Conservation (phyloP, 2,797 vertebrate genomes). For the Astyanax mexicanus region DNA sequence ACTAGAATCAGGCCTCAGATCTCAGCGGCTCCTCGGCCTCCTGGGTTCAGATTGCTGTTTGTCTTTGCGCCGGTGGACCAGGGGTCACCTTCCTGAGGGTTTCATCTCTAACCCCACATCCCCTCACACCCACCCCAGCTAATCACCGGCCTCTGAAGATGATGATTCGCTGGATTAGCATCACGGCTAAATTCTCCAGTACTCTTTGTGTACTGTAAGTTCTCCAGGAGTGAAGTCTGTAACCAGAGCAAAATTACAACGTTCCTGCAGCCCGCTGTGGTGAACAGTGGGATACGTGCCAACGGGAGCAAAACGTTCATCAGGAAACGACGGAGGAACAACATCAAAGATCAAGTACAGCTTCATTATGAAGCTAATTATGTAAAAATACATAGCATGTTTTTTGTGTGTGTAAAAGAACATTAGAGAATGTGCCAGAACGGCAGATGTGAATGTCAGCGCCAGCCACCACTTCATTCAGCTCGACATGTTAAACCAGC, state of each 20-base stretch:
- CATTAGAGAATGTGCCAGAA: background rate
- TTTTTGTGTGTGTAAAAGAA: background rate
- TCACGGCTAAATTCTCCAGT: background rate
- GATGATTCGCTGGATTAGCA: background rate
- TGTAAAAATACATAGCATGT: background rate
- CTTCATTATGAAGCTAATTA: background rate
- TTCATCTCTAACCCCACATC: background rate
- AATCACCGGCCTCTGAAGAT: background rate
- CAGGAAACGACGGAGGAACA: background rate
- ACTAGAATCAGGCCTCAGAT: background rate
- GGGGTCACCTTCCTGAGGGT: background rate
- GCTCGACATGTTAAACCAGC: background rate
- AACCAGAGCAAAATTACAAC: conserved; percentile 11
- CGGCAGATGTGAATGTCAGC: conserved; percentile 8
- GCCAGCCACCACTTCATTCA: background rate
- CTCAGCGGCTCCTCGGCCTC: background rate
- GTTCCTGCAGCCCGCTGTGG: background rate
- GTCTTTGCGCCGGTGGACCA: background rate
- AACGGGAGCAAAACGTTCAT: background rate
- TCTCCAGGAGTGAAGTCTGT: background rate
- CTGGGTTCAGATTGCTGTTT: conserved; percentile 10
- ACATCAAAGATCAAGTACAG: conserved; percentile 13
- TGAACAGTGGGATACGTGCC: background rate
- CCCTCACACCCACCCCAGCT: background rate
- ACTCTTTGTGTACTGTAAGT: too few species aligned